Evolutionary conservation across 2,113 vertebrate genomes (phyloP).

Genomic region (Centropristis striata): DNA sequence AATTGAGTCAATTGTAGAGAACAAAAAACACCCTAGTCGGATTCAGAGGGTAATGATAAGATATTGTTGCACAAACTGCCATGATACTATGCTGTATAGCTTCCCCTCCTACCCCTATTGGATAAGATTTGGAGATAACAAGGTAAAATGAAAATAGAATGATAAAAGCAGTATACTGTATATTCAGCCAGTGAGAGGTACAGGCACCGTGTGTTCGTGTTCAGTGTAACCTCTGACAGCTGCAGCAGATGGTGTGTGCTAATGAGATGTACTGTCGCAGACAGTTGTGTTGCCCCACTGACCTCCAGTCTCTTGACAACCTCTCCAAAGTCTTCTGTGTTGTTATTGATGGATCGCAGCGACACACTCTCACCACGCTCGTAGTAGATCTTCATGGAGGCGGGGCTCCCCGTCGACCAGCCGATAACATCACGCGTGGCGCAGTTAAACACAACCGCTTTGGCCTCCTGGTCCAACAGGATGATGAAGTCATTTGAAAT

Average conservation of each 20-base stretch:
- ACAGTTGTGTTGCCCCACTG: constrained; percentile 71
- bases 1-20: too few species aligned
- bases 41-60: too few species aligned
- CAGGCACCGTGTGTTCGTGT: background rate
- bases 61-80: too few species aligned
- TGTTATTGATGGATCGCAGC: constrained; percentile 92
- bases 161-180: background rate
- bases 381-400: constrained; percentile 95
- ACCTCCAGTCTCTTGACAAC: constrained; percentile 96
- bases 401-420: constrained; percentile 92
- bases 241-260: constrained; percentile 37
- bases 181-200: background rate
- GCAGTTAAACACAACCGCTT: constrained; percentile 94
- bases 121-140: background rate
- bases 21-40: too few species aligned
- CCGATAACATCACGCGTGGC: constrained; percentile 95
- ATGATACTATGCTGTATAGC: too few species aligned
- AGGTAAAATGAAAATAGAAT: constrained; percentile 4
- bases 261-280: constrained; percentile 22
- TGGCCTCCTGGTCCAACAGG: constrained; percentile 93
- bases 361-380: constrained; percentile 95
- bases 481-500: constrained; percentile 95
- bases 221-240: constrained; percentile 3
- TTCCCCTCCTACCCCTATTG: too few species aligned
- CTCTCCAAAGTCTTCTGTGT: constrained; percentile 94